phyloP scores from a whole-genome alignment of 2,888 invertebrate species.

The Pasiphila rectangulata region DNA sequence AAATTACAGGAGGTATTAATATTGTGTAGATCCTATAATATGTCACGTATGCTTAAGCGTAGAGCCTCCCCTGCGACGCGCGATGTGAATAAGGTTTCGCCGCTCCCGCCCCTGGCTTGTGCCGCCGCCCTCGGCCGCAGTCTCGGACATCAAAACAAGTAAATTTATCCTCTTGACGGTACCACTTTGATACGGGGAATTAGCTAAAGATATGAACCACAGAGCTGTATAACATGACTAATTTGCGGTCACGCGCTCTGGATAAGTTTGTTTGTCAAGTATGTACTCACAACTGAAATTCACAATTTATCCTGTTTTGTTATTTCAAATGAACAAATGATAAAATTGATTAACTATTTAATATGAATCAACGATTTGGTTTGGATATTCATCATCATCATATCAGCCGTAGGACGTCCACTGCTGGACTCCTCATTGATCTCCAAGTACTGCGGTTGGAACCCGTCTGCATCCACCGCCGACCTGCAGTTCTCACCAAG shows the following conservation, averaged over 20 bases:
- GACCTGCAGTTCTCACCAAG: no score
- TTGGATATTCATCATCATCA: no score
- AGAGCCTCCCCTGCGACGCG: neutral
- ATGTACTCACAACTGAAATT: neutral
- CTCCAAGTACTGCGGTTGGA: no score
- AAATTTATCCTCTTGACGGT: neutral
- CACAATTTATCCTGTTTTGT: slow-evolving; percentile 20
- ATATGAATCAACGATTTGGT: no score
- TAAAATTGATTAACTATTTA: neutral
- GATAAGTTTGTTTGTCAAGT: neutral
- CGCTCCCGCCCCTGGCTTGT: neutral
- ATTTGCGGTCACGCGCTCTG: slow-evolving; percentile 4
- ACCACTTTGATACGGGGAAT: slow-evolving; percentile 13
- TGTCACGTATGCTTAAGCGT: neutral
- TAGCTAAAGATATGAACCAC: slow-evolving; percentile 10
- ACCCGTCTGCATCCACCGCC: no score
- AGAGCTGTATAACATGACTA: no score
- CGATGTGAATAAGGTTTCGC: neutral
- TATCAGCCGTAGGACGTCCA: no score
- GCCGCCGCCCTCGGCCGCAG: neutral
- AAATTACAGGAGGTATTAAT: no score
- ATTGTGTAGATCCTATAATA: no score
- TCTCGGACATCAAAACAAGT: slow-evolving; percentile 2
- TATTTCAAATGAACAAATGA: neutral
- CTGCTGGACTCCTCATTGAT: no score